Evolutionary conservation across 2,113 vertebrate genomes (phyloP).

Genomic region (Brachyistius frenatus): DNA sequence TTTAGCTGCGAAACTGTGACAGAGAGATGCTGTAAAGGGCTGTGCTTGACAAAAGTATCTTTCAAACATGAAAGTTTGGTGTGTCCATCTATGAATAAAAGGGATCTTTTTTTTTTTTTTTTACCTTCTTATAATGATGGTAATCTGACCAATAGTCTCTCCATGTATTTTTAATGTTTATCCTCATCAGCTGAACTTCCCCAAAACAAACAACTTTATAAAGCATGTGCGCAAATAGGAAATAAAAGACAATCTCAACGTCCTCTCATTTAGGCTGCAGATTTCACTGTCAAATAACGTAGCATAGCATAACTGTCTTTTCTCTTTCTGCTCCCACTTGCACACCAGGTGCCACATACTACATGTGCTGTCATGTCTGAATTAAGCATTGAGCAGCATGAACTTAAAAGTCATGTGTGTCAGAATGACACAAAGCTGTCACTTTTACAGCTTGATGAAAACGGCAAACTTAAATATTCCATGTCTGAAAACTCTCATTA

Average conservation of each 20-base stretch:
- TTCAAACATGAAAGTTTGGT: background rate
- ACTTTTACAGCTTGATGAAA: background rate
- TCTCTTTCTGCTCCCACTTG: background rate
- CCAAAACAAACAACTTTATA: no score
- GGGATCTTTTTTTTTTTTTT: background rate
- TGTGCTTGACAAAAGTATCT: slow-evolving; percentile 15
- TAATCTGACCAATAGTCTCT: background rate
- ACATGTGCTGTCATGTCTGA: background rate
- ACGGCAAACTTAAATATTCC: background rate
- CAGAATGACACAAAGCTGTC: background rate
- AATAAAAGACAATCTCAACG: background rate
- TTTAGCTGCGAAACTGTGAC: slow-evolving; percentile 2
- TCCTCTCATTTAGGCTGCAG: background rate
- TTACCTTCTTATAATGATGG: background rate
- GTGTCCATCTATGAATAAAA: background rate
- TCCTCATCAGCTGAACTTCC: background rate
- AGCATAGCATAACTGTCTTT: background rate
- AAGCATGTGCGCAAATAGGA: background rate
- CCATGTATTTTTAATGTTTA: background rate
- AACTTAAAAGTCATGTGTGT: background rate
- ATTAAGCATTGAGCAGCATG: background rate
- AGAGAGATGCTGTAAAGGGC: background rate
- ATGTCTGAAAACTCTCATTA: background rate
- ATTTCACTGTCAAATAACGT: background rate
- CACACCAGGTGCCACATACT: background rate